Base-by-base conservation (phyloP, 2,888 invertebrate genomes). In the Xylota sylvarum region DNA sequence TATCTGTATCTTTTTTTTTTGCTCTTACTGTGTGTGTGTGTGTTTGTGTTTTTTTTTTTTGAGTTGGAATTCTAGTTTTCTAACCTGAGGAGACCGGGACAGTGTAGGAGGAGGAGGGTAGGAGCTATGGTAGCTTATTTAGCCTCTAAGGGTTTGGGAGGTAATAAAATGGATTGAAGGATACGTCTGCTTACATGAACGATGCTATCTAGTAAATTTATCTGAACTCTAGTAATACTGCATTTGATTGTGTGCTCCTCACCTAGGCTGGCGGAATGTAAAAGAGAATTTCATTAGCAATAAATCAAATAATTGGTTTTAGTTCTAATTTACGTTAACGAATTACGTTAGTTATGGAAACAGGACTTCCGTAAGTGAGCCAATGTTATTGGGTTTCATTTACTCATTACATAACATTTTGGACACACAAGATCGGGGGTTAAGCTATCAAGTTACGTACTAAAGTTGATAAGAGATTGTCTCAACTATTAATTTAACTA, bases 251-350 rank as follows among this genome's bases (percentile, higher is more conserved):
- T 62, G 27, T n/a, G 37, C 40, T 52, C 27, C 55, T 60, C 67
- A 78, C 65, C 72, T 73, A 55, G 27, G 37, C 52, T 27, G 52
- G 27, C 65, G 1, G 32, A 56, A 64, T 46, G 56, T 43, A 60
- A 40, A 56, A 30, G 65, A 58, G 76, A 65, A 76, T 67, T 85
- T 85, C 81, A 81, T 85, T 81, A 76, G 85, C 81, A 76, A 80
- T 85, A 85, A 85, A 85, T 81, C 81, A 80, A 80, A 85, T 76
- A 85, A 85, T 85, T 81, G 80, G 80, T 76, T 81, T 76, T 72
- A 70, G 62, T 69, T 80, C 85, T 85, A 70, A 85, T 72, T 85
- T 60, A 73, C 58, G 60, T 70, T 76, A 84, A 70, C 64, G 58
- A 65, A 74, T 35, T 43, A 60, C 58, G 48, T 73, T 73, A 55